Evolutionary conservation across 2,113 vertebrate species (phyloP), one percentile per base, ranked within the genome.

Genomic region (Ictalurus furcatus): DNA sequence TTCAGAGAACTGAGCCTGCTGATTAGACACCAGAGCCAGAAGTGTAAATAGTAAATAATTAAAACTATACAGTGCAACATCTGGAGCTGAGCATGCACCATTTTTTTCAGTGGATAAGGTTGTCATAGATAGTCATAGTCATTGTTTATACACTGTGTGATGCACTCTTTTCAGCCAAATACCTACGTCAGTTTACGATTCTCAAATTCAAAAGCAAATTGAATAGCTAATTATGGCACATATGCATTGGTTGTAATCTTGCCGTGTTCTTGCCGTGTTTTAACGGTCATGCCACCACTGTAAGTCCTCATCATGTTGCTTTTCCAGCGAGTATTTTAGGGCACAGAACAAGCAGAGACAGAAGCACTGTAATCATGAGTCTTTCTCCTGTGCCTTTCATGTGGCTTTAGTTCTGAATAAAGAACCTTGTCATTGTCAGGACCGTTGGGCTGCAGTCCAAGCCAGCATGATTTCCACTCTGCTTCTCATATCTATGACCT

Each of bases 221-320:
- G n/a, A 54, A 67, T 78, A 13, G 58, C 69, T 88, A 78, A 71
- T 34, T 78, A 84, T 48, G 58, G 73, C 74, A 58, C 59, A 30
- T 71, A 67, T 4, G 48, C 30, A 54, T 65, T 30, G 17, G 52
- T 61, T 58, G 4, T 54, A 76, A 78, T 76, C 87, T 63, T 17
- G 19, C 69, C 54, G 44, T 84, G 81, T 76, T 34, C 87, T 80
- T n/a, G 58, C 61, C 71, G 59, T 59, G 88, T 81, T 90, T 79
- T 85, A 94, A 93, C 92, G 91, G 84, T 91, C 91, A 11, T 19
- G 88, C 80, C 91, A 58, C n/a, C 5, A 17, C 85, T 81, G 34
- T 89, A 67, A 52, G 80, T 80, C 54, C 58, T 89, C 81, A 82
- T 87, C 85, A 80, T 67, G n/a, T 84, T 87, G 69, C 56, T 84